Evolutionary conservation across 2,113 vertebrate genomes (phyloP), one percentile per base, ranked within the genome.

Genomic region (Pseudorhombus dupliciocellatus): DNA sequence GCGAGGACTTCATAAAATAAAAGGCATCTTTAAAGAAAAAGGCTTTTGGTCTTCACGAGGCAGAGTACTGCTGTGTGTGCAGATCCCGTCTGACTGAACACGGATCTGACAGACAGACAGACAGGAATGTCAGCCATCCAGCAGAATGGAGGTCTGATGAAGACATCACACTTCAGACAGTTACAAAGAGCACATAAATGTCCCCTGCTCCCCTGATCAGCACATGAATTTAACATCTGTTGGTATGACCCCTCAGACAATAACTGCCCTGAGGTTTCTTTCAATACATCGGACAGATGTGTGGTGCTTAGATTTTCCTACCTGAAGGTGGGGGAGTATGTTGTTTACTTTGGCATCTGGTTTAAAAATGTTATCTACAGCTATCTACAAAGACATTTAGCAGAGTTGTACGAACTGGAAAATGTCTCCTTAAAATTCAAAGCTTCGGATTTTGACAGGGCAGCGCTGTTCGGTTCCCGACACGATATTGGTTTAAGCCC

Each of bases 401-500:
- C 10, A 4, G 30, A 1, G 9, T 16, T 74, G 14, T 63, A 34
- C 2, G 46, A 56, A 73, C 55, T 82, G 68, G 80, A 85, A 84
- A 89, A 82, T 58, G 46, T 74, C 42, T 12, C 62, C 61, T 80
- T 68, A 63, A 73, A 76, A 67, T 63, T 42, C 55, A 28, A 25
- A 15, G 12, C 28, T 50, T 70, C 55, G 20, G 24, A 37, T n/a
- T 75, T 52, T 69, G 75, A 64, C 40, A 30, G 46, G 34, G 62
- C 60, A 53, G 63, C 22, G 8, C 80, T 67, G 64, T 42, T 77
- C 73, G 67, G 55, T 81, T 84, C 86, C 73, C 76, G 80, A 75
- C 70, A 67, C 75, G 79, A 88, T 85, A 82, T 81, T 86, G 56
- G 79, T 80, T 75, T 68, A 80, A 78, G 75, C 20, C 51, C 64